These are phyloP conservation scores for Callinectes sapidus DNA, from an alignment of 2,888 invertebrate species.

Conservation along the genomic window DNA sequence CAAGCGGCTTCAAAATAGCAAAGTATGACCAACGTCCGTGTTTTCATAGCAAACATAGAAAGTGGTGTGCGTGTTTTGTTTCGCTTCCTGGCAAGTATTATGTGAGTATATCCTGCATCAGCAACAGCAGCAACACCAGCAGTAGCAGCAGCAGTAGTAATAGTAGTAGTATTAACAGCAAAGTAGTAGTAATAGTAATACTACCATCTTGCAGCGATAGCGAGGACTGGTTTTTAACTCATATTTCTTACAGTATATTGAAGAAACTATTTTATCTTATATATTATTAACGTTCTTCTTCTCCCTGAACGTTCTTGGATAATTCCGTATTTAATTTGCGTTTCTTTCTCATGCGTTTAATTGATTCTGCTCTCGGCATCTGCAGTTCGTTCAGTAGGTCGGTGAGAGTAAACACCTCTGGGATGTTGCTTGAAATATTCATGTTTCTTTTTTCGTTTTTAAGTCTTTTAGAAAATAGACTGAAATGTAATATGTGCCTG, in stretches of 20 bases:
- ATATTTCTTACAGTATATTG: background rate
- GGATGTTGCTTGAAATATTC: background rate
- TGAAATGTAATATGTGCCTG: background rate
- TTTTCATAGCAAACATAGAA: slow-evolving; percentile 7
- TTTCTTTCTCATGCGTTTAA: background rate
- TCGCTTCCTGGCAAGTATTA: slow-evolving; percentile 14
- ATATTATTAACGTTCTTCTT: background rate
- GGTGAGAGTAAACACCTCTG: background rate
- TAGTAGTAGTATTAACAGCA: background rate
- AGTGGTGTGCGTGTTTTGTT: background rate
- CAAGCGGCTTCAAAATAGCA: background rate
- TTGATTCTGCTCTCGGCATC: background rate
- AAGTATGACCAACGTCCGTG: slow-evolving; percentile 28
- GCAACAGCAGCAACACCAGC: background rate
- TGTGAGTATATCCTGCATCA: background rate
- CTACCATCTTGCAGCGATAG: background rate
- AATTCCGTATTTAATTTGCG: background rate
- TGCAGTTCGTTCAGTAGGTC: background rate
- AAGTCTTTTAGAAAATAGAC: background rate
- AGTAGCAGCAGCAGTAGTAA: background rate
- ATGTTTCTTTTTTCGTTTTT: background rate
- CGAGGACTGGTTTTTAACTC: background rate
- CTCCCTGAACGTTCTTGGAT: background rate
- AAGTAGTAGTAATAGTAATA: background rate
- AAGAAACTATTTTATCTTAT: background rate